Conservation (phyloP, 2,888 invertebrate species). For the Blera fallax region DNA sequence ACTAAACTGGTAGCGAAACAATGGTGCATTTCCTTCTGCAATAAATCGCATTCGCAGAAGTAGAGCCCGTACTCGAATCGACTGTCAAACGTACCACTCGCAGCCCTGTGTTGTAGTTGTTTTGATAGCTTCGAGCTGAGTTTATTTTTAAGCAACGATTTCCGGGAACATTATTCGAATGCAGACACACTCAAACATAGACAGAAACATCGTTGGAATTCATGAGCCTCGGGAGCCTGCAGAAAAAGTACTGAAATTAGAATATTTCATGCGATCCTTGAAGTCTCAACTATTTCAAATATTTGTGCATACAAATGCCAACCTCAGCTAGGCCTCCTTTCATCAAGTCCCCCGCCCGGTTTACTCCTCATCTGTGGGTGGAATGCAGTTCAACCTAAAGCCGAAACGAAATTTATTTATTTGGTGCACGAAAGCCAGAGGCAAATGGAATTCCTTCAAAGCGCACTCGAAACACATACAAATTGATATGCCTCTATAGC, state of each 20-base stretch:
- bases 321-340: conserved; percentile 58
- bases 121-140: conserved; percentile 40
- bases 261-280: conserved; percentile 72
- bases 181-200: conserved; percentile 66
- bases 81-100: not conserved
- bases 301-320: conserved; percentile 71
- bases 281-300: conserved; percentile 73
- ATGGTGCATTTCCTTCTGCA: conserved; percentile 70
- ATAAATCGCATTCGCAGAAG: conserved; percentile 61
- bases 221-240: conserved; percentile 62
- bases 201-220: conserved; percentile 68
- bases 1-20: conserved; percentile 63
- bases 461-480: conserved; percentile 62
- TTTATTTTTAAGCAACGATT: conserved; percentile 73
- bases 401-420: conserved; percentile 71
- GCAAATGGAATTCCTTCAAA: conserved; percentile 66
- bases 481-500: conserved; percentile 55
- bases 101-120: not conserved
- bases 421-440: conserved; percentile 67
- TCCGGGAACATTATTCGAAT: conserved; percentile 71
- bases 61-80: not conserved
- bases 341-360: conserved; percentile 28
- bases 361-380: conserved; percentile 10
- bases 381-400: conserved; percentile 40
- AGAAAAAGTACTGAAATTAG: conserved; percentile 71